These are phyloP conservation scores for Chloroclysta siterata DNA, from an alignment of 2,888 invertebrate genomes.

Conservation along the genomic window DNA sequence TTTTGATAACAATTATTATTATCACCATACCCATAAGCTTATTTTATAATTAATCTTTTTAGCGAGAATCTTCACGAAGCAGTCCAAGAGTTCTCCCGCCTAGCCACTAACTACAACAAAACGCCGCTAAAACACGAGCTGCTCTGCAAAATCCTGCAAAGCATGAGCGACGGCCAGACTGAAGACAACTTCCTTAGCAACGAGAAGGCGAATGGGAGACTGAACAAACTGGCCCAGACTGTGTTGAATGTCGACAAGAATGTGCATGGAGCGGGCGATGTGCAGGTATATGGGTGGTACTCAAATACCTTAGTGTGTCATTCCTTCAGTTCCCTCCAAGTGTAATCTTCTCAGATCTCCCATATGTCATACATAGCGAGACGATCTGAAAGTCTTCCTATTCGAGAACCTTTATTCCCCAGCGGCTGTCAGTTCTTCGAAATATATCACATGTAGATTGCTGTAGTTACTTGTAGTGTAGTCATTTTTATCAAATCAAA, in stretches of 20 bases:
- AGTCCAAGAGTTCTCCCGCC: constrained; percentile 80
- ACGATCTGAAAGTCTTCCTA: no score
- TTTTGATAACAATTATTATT: no score
- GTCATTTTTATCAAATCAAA: no score
- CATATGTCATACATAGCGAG: no score
- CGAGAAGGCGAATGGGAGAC: constrained; percentile 56
- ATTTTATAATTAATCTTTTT: constrained; percentile 14
- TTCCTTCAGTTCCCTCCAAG: no score
- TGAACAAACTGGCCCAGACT: constrained; percentile 62
- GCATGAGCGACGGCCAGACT: constrained; percentile 64
- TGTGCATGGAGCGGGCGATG: constrained; percentile 70
- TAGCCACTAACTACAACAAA: constrained; percentile 81
- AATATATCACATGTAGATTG: no score
- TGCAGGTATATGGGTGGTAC: constrained; percentile 58
- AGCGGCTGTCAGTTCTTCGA: no score
- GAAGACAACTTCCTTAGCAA: constrained; percentile 65
- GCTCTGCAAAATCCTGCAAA: constrained; percentile 65
- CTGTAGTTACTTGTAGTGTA: no score
- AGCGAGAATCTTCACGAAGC: constrained; percentile 81
- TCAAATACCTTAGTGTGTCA: not conserved
- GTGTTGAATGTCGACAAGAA: constrained; percentile 63
- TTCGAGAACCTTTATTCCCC: no score
- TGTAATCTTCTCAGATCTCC: no score
- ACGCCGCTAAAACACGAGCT: constrained; percentile 88
- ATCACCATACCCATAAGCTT: no score